Conservation (phyloP, 2,888 invertebrate genomes). For the Tachina lurida region DNA sequence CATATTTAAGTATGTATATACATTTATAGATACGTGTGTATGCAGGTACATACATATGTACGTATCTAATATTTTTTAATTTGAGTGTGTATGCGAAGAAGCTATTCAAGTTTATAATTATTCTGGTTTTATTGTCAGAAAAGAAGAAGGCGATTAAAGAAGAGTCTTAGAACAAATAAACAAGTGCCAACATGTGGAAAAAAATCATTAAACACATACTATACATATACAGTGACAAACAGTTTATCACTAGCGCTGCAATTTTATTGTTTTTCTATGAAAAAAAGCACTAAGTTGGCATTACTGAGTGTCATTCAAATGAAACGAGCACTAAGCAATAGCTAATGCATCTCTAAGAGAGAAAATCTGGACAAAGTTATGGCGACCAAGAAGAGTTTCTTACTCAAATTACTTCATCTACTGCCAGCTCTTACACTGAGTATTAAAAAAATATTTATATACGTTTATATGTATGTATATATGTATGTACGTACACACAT, state of each 20-base stretch:
- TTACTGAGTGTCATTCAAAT: neutral
- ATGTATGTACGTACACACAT: no score
- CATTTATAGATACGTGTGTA: neutral
- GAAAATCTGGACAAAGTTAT: conserved; percentile 60
- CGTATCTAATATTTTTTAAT: conserved; percentile 15
- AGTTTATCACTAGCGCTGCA: no score
- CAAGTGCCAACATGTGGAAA: conserved; percentile 31
- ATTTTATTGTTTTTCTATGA: no score
- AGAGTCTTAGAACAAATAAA: conserved; percentile 37
- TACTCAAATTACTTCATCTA: conserved; percentile 34
- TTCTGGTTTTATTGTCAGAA: conserved; percentile 5
- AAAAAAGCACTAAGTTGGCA: neutral
- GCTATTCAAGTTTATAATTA: neutral
- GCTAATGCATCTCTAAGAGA: neutral
- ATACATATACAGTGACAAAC: neutral
- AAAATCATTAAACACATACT: neutral
- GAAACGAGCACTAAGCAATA: no score
- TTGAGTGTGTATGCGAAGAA: conserved; percentile 27
- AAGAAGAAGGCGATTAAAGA: neutral
- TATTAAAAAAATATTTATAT: neutral
- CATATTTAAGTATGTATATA: neutral
- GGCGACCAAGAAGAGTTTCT: conserved; percentile 54
- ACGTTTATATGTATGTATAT: no score
- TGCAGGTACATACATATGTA: neutral
- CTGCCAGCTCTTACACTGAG: neutral